Evolutionary conservation across 2,888 invertebrate species (phyloP), one percentile per base, ranked within the genome.

Genomic region (Chesias legatella): DNA sequence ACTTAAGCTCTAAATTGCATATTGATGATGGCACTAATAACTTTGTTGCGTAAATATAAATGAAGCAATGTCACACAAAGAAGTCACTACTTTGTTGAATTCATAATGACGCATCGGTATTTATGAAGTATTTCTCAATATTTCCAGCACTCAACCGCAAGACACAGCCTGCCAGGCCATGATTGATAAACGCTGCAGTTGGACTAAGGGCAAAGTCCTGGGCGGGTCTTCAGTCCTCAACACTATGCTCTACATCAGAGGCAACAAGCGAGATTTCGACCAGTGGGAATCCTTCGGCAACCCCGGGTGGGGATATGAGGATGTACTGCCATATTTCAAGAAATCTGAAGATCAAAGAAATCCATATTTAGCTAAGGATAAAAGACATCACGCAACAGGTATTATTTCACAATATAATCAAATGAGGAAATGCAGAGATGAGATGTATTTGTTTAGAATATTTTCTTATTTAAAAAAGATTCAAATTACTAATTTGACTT

Each of bases 231-330:
- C 95, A 24, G 95, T 96, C 0, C 86, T 97, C 0, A 97, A 97
- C 67, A 95, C 95, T 1, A 97, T 97, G 97, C 89, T 97, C 0
- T 98, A 98, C 72, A 92, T 97, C 27, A 88, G 98, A 47, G 98
- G 98, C 0, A 97, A 97, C 73, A 90, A 91, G 39, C 86, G 94
- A 0, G 97, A 98, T 74, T 98, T 91, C 68, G 94, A 97, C 73
- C 91, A 93, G 35, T 98, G 98, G 98, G 94, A 94, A 23, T 89
- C 91, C 0, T 86, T 93, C 20, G 97, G 97, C 0, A 96, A 96
- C 72, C 90, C 92, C 0, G 97, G 97, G 1, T 98, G 98, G 98
- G 91, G 94, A 0, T 96, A 91, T 71, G 92, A 95, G 36, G 94
- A 95, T 50, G 90, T 95, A 0, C 73, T 97, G 22, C 93, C 93